Evolutionary conservation across 2,797 vertebrate genomes (phyloP), one percentile per base, ranked within the genome.

Genomic region (Halcyon smyrnensis): DNA sequence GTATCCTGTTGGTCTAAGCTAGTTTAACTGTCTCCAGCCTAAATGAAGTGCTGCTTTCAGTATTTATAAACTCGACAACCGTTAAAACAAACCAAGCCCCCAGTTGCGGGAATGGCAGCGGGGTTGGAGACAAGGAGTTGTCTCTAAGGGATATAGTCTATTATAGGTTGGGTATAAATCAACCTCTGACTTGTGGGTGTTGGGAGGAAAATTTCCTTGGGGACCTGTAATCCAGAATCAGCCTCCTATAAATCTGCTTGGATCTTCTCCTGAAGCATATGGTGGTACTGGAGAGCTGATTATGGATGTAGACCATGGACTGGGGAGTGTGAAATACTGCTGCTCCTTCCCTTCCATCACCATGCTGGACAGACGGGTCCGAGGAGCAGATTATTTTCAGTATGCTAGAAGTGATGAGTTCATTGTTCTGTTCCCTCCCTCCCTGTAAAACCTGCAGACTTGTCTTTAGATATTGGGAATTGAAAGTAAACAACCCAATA

Each of bases 121-220:
- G 62, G 77, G 54, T 32, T 94, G 96, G 75, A 93, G 88, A 85
- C 71, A 36, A 71, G 60, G 75, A 77, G 67, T 4, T 91, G 54
- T 90, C 93, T 94, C 95, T 57, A 25, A 80, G 93, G 90, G 71
- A 59, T 84, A 57, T 15, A 90, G 90, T 85, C 91, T 91, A 77
- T 96, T 91, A 87, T 27, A 74, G 30, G 50, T 21, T 92, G 84
- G 51, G 32, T 89, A 75, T 96, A 94, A 96, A 97, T 96, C 95
- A 94, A 57, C 56, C 48, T 93, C 74, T 93, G 88, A 43, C 88
- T 93, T 68, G 83, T 84, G 93, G 96, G 88, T 84, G 90, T 95
- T 94, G 86, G 93, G 80, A 95, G 64, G 90, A 94, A 93, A 79
- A 96, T 96, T 93, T 97, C 94, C 96, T 93, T 90, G 80, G 93